Evolutionary conservation across 1,140 invertebrate genomes (phyloP), one percentile per base, ranked within the genome.

Genomic region (Papilio glaucus): DNA sequence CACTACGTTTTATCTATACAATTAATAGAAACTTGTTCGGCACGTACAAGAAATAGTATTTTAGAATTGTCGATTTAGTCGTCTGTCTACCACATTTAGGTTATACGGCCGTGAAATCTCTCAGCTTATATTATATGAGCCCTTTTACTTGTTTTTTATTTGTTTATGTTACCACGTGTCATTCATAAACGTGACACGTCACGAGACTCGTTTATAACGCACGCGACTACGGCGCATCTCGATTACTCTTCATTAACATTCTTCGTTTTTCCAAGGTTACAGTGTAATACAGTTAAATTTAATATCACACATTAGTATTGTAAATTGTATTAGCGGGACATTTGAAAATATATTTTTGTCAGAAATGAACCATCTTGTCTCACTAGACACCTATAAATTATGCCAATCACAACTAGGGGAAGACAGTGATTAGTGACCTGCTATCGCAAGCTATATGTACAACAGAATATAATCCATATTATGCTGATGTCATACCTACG

Each of bases 131-230:
- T 53, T 26, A 57, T 49, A 49, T 3, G 45, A 49, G 15, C 24
- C 10, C 21, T 18, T 57, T 24, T n/a, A n/a, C n/a, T n/a, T n/a
- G n/a, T n/a, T n/a, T 57, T 57, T 0, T 21, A 24, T 57, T 57
- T 57, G 49, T 57, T 57, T 57, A 57, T 57, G 18, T 57, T 24
- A 21, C 9, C 21, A 26, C 21, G 21, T 24, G 49, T 26, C 49
- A 57, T 57, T 57, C 49, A 57, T 57, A 21, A 57, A 24, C 49
- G 49, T 57, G 21, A 57, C 49, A 57, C 49, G 24, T 57, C 49
- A 57, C 49, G 49, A 57, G 49, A 57, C 49, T 57, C 49, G 24
- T 57, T 57, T 57, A 57, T 13, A 57, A 57, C 49, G 49, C 49
- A 57, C 49, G 49, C 49, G 49, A 57, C 49, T 24, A 21, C 49